Evolutionary conservation across 1,140 invertebrate genomes (phyloP), one percentile per base, ranked within the genome.

Genomic region (Aporrectodea caliginosa): DNA sequence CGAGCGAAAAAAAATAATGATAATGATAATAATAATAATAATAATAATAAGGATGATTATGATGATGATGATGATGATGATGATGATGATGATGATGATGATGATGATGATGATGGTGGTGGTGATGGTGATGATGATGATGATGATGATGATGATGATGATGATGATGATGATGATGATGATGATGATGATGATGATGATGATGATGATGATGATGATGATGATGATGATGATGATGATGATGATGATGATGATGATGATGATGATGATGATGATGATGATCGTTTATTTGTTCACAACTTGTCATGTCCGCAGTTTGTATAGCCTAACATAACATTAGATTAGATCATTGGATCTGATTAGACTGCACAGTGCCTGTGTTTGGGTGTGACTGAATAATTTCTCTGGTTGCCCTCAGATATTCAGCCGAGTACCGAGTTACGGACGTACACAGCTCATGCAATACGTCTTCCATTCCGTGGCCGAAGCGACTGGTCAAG

Each of bases 401-500:
- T 58, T n/a, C n/a, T n/a, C n/a, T n/a, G 82, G 77, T 29, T 86
- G 85, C 77, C 78, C 83, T n/a, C 80, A 16, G 22, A 79, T 73
- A 58, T 22, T 58, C 43, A 22, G 43, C 43, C 22, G 43, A 58
- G 43, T 58, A 12, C 43, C 22, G 6, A 22, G 43, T 58, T 22
- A 58, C 43, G 6, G 43, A 58, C 43, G 43, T 58, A 6, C 22
- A 12, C 43, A 6, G 22, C 22, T 58, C 43, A 22, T 58, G 43
- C 43, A 58, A 58, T 16, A 78, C 70, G 2, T 73, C 76, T 0
- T 29, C 71, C 16, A 72, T 78, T 29, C 74, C 77, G 27, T 87
- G 86, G 86, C 84, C 86, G 31, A 81, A 79, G 35, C 75, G 77
- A 14, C 82, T 87, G 12, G 80, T 81, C 73, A 82, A 79, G 33